Evolutionary conservation across 2,797 vertebrate species (phyloP).

Genomic region (Clamator glandarius): DNA sequence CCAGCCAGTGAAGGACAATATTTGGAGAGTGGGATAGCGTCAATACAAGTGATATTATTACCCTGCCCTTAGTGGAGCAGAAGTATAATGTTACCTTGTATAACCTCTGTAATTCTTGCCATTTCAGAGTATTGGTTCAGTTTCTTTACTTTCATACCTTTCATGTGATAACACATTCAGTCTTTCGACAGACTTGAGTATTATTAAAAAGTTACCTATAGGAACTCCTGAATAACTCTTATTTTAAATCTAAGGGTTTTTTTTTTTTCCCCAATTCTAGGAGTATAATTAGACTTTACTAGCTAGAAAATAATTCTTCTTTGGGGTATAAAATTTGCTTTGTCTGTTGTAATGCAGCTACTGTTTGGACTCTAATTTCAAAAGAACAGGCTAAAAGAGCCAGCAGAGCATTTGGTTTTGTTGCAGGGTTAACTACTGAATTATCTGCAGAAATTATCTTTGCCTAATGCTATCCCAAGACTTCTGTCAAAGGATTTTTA

Average conservation of each 20-base stretch:
- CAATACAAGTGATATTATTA: neutral
- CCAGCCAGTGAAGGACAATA: neutral
- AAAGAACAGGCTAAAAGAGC: neutral
- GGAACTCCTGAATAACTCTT: neutral
- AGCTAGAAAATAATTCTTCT: neutral
- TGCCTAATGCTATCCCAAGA: neutral
- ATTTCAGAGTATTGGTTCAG: neutral
- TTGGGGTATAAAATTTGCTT: neutral
- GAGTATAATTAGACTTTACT: neutral
- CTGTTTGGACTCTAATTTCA: neutral
- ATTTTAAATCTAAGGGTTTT: neutral
- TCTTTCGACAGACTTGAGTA: neutral
- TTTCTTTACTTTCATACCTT: neutral
- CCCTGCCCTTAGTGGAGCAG: neutral
- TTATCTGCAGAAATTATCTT: neutral
- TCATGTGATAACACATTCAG: neutral
- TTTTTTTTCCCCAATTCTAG: too few relatives aligned
- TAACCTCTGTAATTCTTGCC: neutral
- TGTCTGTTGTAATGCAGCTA: neutral
- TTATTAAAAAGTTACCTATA: neutral
- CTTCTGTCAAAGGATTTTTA: neutral
- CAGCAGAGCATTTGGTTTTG: neutral
- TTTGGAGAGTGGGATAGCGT: neutral
- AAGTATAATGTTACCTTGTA: neutral
- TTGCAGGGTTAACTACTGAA: neutral